Percentiles rank a stretch among this genome's conserved stretches.
These are phyloP conservation scores for Calyptomena viridis DNA, from an alignment of 2,113 vertebrate species.

Conservation along the genomic window DNA sequence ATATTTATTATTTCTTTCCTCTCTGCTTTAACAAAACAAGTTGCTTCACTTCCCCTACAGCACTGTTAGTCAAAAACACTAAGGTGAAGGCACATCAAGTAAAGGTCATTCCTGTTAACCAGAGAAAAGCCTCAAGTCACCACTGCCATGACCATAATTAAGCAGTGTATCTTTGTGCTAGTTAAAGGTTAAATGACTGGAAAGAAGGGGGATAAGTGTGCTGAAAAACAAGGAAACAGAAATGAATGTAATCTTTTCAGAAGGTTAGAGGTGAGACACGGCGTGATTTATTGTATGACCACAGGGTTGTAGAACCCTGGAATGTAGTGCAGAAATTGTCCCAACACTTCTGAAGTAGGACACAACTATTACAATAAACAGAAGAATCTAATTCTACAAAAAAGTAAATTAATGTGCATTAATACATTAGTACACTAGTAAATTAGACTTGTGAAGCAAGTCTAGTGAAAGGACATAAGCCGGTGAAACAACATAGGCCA, in stretches of 20 bases:
- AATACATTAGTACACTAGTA: not conserved
- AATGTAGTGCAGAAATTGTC: not conserved
- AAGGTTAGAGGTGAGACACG: not conserved
- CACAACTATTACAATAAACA: not conserved
- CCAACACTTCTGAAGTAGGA: not conserved
- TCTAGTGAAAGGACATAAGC: not conserved
- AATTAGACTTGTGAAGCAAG: not conserved
- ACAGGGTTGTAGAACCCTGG: not conserved
- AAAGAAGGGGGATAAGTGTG: not conserved
- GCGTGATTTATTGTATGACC: not conserved
- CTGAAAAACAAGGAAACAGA: slow-evolving; percentile 9
- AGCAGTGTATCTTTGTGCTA: not conserved
- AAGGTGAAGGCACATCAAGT: not conserved
- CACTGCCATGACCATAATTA: slow-evolving; percentile 7
- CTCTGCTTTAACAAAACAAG: not conserved
- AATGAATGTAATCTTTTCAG: not conserved
- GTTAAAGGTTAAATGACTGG: slow-evolving; percentile 37
- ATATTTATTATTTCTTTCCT: not conserved
- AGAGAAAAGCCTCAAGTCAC: slow-evolving; percentile 19
- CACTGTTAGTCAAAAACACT: not conserved
- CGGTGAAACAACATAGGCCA: not conserved
- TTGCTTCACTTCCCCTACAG: not conserved
- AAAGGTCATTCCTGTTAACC: slow-evolving; percentile 49
- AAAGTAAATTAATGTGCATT: not conserved
- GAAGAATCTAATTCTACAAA: not conserved